Percentiles rank a stretch among this genome's conserved stretches.
phyloP scores from a whole-genome alignment of 2,888 invertebrate species.

The Drosophila macrospina region DNA sequence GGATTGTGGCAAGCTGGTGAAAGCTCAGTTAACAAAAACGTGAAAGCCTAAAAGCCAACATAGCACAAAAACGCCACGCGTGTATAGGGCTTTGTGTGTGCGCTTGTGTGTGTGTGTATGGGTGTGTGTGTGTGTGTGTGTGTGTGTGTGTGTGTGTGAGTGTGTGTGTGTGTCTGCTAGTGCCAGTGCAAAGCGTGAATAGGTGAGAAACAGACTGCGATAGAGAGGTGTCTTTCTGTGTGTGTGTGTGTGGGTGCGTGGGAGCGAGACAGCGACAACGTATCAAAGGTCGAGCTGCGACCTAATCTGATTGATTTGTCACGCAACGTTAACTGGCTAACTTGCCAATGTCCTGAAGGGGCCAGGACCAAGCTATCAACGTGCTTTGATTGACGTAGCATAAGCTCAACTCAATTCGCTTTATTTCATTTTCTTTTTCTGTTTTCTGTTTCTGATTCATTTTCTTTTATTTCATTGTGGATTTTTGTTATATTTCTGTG shows the following conservation, averaged over 20 bases:
- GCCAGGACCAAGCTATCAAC: conserved; percentile 12
- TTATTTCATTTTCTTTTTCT: not conserved
- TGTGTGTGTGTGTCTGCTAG: conserved; percentile 22
- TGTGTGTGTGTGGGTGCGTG: no score
- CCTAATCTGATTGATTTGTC: conserved; percentile 79
- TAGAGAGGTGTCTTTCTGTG: not conserved
- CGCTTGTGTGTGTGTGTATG: conserved; percentile 3
- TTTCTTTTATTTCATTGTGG: conserved; percentile 4
- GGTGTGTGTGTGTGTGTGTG: conserved; percentile 18
- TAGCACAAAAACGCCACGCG: conserved; percentile 40
- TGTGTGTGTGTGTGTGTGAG: conserved; percentile 10
- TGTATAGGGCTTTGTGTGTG: conserved; percentile 3
- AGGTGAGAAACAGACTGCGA: conserved; percentile 24
- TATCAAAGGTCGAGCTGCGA: conserved; percentile 46
- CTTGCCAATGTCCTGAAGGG: conserved; percentile 28
- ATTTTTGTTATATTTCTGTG: conserved; percentile 20
- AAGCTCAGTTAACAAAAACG: conserved; percentile 22
- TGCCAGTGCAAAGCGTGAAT: conserved; percentile 48
- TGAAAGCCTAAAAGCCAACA: conserved; percentile 31
- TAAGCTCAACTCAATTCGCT: conserved; percentile 32
- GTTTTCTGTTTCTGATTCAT: no score
- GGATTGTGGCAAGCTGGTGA: no score
- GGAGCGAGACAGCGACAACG: conserved; percentile 22
- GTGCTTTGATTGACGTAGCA: conserved; percentile 53
- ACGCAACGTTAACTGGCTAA: conserved; percentile 69